Base-by-base conservation (phyloP, 1,140 invertebrate species). In the Aphelinus certus region DNA sequence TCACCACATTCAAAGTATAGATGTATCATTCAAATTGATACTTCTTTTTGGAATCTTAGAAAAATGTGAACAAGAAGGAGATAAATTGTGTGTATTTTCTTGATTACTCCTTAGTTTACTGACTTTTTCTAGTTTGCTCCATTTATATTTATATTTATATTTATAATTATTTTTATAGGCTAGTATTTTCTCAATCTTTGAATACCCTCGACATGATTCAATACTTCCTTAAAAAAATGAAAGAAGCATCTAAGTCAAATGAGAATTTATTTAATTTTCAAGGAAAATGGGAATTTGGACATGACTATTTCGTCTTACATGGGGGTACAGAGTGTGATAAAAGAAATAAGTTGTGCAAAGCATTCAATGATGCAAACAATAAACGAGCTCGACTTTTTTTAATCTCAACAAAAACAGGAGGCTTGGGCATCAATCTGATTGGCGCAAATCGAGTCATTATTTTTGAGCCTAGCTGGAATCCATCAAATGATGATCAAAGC, bases 401-500 rank as follows among this genome's bases (percentile, higher is more conserved):
- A 5, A 97, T 99, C 80, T 99, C 97, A 1, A 99, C 97, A 0
- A 92, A 92, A 79, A 98, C 98, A 69, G 98, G 98, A 55, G 96
- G 96, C 5, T 88, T 99, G 10, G 98, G 97, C 62, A 96, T 97
- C 66, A 99, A 99, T 89, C 89, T 99, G 79, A 93, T 95, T 7
- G 96, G 94, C 0, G 98, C 98, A 1, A 99, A 99, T 88, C 90
- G 98, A 73, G 97, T 99, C 1, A 93, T 99, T 45, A 95, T 99
- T 63, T 98, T 99, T 87, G 98, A 99, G 88, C 96, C 96, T 1
- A 97, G 95, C 6, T 99, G 97, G 97, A 99, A 99, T 90, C 98
- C 98, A 3, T 96, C 96, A 0, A 93, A 98, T 83, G 98, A 99
- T 83, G 93, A 96, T n/a, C 98, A 99, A 89, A 97, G 97, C 81